A percentile compares a stretch with the other conserved stretches of the same genome.
Conservation (phyloP, 1,140 invertebrate species). For the Cyclina sinensis region DNA sequence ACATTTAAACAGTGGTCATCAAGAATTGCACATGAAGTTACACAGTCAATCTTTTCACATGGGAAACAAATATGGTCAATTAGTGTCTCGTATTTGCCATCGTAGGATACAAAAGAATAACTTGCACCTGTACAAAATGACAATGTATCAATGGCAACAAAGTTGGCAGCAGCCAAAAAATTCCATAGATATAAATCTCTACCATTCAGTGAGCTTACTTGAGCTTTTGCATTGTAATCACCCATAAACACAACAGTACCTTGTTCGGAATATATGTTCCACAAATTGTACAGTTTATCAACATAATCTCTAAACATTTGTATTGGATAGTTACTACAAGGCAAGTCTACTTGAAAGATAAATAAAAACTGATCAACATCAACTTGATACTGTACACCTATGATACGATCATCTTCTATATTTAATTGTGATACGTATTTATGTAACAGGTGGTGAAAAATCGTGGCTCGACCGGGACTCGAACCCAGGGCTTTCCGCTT, state of each 20-base stretch:
- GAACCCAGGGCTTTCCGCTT: too few species aligned
- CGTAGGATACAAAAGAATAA: slow-evolving; percentile 43
- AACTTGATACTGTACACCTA: slow-evolving; percentile 21
- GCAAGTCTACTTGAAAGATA: slow-evolving; percentile 48
- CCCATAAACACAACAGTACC: slow-evolving; percentile 41
- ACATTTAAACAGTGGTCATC: slow-evolving; percentile 58
- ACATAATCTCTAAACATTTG: background rate
- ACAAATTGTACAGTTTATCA: slow-evolving; percentile 34
- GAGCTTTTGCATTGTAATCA: slow-evolving; percentile 8
- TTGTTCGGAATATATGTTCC: background rate
- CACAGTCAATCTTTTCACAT: background rate
- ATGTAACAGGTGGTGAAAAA: too few species aligned
- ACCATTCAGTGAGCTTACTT: background rate
- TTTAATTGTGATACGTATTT: background rate
- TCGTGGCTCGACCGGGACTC: too few species aligned
- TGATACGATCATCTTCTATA: slow-evolving; percentile 16
- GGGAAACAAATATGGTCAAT: slow-evolving; percentile 50
- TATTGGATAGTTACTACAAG: background rate
- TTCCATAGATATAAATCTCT: background rate
- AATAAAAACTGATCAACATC: background rate
- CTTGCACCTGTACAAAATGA: slow-evolving; percentile 10
- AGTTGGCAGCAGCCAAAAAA: slow-evolving; percentile 7
- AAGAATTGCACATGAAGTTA: background rate
- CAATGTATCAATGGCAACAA: background rate
- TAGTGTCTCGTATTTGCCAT: slow-evolving; percentile 20